Percentiles rank a stretch among this genome's conserved stretches.
Evolutionary conservation across 2,888 invertebrate genomes (phyloP).

Genomic region (Fabriciana adippe): DNA sequence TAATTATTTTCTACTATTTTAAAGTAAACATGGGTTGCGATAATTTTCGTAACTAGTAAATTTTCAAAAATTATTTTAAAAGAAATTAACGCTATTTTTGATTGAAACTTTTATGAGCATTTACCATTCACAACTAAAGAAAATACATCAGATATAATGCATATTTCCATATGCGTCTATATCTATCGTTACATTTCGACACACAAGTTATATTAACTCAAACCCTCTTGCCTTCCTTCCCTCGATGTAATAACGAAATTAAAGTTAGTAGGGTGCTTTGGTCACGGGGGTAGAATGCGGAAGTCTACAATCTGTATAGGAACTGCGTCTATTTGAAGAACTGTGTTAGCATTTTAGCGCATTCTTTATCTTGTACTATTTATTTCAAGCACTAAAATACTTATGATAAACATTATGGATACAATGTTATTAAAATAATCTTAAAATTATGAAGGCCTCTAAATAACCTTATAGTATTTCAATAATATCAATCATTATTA

Average conservation of each 20-base stretch:
- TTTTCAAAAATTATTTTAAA: neutral
- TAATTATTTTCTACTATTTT: neutral
- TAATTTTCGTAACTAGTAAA: neutral
- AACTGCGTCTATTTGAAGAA: conserved; percentile 11
- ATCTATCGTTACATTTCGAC: conserved; percentile 18
- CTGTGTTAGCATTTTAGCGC: neutral
- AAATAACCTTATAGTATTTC: too few species aligned
- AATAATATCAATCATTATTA: neutral
- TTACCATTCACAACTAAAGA: neutral
- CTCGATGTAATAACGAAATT: conserved; percentile 70
- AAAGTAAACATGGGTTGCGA: neutral
- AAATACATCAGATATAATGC: too few species aligned
- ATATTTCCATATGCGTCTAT: neutral
- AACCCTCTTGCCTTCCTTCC: conserved; percentile 56
- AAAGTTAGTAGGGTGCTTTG: conserved; percentile 75
- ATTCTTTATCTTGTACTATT: neutral
- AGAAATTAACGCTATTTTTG: too few species aligned
- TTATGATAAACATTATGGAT: neutral
- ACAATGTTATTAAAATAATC: neutral
- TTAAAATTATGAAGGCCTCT: too few species aligned
- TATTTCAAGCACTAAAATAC: neutral
- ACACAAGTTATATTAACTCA: conserved; percentile 36
- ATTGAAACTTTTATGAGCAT: neutral
- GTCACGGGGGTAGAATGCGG: conserved; percentile 46
- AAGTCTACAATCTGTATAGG: conserved; percentile 17